Percentiles rank a stretch among this genome's conserved stretches.
These are phyloP conservation scores for Drosophila varians DNA, from an alignment of 1,140 invertebrate species.

Conservation along the genomic window DNA sequence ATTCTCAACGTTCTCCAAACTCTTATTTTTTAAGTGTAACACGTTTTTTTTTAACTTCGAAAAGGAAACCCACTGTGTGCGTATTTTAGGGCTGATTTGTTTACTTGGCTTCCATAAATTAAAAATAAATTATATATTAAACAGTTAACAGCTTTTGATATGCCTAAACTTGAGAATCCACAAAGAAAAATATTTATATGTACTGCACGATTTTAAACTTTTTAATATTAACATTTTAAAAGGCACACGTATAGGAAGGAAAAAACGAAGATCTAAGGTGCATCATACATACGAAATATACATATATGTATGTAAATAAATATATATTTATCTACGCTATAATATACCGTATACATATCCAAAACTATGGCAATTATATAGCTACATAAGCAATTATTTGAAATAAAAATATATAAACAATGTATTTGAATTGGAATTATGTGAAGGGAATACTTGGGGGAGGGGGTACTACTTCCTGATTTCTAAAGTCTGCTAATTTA, in stretches of 20 bases:
- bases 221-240: neutral
- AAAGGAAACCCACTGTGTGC: neutral
- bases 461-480: too few relatives aligned
- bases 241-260: neutral
- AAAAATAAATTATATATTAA: neutral
- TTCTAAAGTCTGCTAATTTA: too few relatives aligned
- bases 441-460: too few relatives aligned
- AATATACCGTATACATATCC: slow-evolving; percentile 26
- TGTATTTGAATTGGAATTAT: neutral
- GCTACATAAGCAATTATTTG: neutral
- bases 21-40: too few relatives aligned
- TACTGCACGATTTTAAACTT: slow-evolving; percentile 13
- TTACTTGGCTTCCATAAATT: neutral
- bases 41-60: neutral
- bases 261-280: slow-evolving; percentile 1
- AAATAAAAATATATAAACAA: slow-evolving; percentile 10
- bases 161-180: neutral
- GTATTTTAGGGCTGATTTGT: neutral
- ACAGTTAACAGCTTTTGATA: slow-evolving; percentile 21
- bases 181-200: neutral
- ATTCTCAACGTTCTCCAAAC: neutral
- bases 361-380: slow-evolving; percentile 21
- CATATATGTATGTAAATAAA: neutral
- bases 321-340: slow-evolving; percentile 1
- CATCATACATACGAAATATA: slow-evolving; percentile 11